phyloP scores from a whole-genome alignment of 1,140 invertebrate genomes.

The Augochlora pura region DNA sequence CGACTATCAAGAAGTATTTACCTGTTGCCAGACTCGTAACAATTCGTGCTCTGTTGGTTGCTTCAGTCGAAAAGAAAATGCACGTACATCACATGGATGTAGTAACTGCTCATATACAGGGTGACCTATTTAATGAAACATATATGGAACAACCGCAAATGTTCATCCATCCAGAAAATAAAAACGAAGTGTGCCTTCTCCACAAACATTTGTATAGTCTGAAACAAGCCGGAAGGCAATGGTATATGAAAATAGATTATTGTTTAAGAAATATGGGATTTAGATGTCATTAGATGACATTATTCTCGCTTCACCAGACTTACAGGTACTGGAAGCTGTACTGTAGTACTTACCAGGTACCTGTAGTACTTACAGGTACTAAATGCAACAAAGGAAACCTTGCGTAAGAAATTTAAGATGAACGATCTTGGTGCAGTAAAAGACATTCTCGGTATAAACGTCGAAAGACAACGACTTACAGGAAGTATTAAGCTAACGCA shows the following conservation, averaged over 20 bases:
- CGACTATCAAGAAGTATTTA: too few relatives aligned
- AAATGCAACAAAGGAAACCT: neutral
- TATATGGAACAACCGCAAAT: constrained; percentile 17
- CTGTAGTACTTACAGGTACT: neutral
- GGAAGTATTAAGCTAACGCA: constrained; percentile 5
- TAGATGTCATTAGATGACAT: constrained; percentile 10
- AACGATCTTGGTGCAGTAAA: neutral
- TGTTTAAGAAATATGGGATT: neutral
- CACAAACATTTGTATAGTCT: constrained; percentile 5
- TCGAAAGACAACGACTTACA: neutral
- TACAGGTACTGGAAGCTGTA: too few relatives aligned
- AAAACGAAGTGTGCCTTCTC: neutral
- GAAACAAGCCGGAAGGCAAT: too few relatives aligned
- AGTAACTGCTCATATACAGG: too few relatives aligned
- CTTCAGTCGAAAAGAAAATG: too few relatives aligned
- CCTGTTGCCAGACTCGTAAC: too few relatives aligned
- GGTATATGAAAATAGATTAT: too few relatives aligned
- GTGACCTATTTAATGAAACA: too few relatives aligned
- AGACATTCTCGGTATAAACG: constrained; percentile 3
- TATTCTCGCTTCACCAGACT: neutral
- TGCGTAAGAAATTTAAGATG: constrained; percentile 11
- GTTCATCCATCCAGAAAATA: neutral
- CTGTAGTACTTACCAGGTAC: too few relatives aligned
- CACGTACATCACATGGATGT: too few relatives aligned
- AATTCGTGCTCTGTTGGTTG: too few relatives aligned